Percentiles rank a stretch among this genome's conserved stretches.
Evolutionary conservation across 2,888 invertebrate species (phyloP).

Genomic region (Agrochola litura): DNA sequence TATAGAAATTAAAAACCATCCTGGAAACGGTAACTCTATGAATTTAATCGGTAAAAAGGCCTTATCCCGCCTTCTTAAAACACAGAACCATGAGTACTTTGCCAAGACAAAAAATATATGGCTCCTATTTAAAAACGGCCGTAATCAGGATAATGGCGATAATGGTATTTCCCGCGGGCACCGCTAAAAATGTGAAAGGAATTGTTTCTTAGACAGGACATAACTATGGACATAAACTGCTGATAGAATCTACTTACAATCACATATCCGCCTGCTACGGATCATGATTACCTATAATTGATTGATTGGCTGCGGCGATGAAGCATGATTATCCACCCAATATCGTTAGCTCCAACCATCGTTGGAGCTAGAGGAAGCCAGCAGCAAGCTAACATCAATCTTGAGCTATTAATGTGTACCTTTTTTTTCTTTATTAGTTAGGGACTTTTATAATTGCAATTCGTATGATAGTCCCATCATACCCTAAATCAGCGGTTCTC

Average conservation of each 20-base stretch:
- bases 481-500: neutral
- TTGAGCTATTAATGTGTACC: conserved; percentile 15
- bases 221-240: conserved; percentile 11
- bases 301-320: conserved; percentile 49
- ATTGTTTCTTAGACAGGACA: conserved; percentile 26
- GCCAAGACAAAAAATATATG: neutral
- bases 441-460: neutral
- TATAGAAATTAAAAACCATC: neutral
- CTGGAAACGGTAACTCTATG: neutral
- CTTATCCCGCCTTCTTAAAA: neutral
- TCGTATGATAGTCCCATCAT: neutral
- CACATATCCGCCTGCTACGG: conserved; percentile 31
- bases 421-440: neutral
- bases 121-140: neutral
- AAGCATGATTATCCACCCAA: conserved; percentile 43
- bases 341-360: conserved; percentile 46
- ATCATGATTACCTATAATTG: conserved; percentile 50
- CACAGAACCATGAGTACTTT: neutral
- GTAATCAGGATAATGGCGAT: neutral
- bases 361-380: conserved; percentile 12
- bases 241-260: conserved; percentile 32
- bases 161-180: conserved; percentile 10
- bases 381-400: conserved; percentile 11
- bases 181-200: neutral
- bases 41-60: neutral